Evolutionary conservation across 2,888 invertebrate genomes (phyloP), one percentile per base, ranked within the genome.

Genomic region (Pammene aurita): DNA sequence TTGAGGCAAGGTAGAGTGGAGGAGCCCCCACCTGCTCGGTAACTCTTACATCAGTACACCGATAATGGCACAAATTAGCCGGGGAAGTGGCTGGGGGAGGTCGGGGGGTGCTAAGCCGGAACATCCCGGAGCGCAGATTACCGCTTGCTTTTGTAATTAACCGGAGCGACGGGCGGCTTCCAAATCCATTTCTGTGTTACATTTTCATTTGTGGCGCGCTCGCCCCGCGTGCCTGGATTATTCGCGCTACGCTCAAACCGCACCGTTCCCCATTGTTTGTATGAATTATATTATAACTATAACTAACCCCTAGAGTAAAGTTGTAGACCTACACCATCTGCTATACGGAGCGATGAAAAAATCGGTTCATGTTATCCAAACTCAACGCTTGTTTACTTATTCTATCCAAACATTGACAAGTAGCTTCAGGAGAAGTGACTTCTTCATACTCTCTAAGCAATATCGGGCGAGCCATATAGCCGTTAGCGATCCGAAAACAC

Each of bases 141-240:
- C 92, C 92, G 92, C 92, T 92, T 92, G 92, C 92, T 92, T 92
- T 92, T 92, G 92, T 92, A 92, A 92, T 92, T 92, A 92, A 92
- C 92, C 91, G 91, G 89, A 90, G 92, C 92, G 90, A 90, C 92
- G 90, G 90, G 90, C 90, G 91, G 92, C 91, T 90, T 91, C 92
- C 91, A 90, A 92, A 92, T 92, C 92, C 92, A 92, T 92, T 92
- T 92, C 92, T 90, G 88, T 92, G 92, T 92, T 91, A 92, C 92
- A 92, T 92, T 92, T 92, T 92, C 92, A 92, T 92, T 92, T 92
- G 92, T 81, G 92, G 92, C 86, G 83, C 86, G 83, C 83, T 85
- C 83, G 84, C 84, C 83, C 83, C 79, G 83, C 80, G 81, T 83
- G 78, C 80, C 75, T 80, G 86, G 87, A 89, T 88, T 89, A 89